Base-by-base conservation (phyloP, 2,113 vertebrate genomes). In the Halichoerus grypus region DNA sequence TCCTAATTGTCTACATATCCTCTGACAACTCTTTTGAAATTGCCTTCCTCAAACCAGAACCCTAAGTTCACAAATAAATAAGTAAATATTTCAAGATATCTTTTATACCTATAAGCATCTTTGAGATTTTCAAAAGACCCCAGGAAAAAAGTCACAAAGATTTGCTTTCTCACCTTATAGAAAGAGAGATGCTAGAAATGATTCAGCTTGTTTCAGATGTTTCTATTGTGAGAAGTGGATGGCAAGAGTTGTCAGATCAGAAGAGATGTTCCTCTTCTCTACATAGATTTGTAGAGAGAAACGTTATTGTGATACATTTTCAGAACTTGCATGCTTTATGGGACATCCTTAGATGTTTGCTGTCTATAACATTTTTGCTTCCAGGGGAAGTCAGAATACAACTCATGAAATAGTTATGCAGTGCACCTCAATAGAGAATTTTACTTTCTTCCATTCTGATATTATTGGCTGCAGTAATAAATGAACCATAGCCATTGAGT, bases 151-250 rank as follows among this genome's bases (percentile, higher is more conserved):
- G 81, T 36, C 9, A 39, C 36, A 81, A 9, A 87, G 55, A 88
- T 82, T 82, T 92, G 46, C 2, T 82, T 87, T 76, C 49, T 87
- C 22, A 31, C 26, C 14, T 51, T 67, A 81, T 74, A 49, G 76
- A 79, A 63, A 81, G 22, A 96, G 33, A 96, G 14, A 59, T 89
- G 55, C 42, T 88, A 84, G 85, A 92, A 95, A 79, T 69, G 57
- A 83, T 88, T 67, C 49, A 81, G 2, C 87, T 82, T 39, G 21
- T 72, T 77, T 12, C 12, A 79, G 14, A 53, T 53, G 11, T 55
- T 80, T 46, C 31, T 71, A 18, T 72, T 55, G 19, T 63, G 63
- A 93, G 42, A 71, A 28, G 46, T 84, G 31, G 14, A 31, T 63
- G 39, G 49, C 55, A 77, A 84, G 24, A 26, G 49, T 21, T 14